Evolutionary conservation across 1,140 invertebrate species (phyloP).

Genomic region (Plectrocnemia conspersa): DNA sequence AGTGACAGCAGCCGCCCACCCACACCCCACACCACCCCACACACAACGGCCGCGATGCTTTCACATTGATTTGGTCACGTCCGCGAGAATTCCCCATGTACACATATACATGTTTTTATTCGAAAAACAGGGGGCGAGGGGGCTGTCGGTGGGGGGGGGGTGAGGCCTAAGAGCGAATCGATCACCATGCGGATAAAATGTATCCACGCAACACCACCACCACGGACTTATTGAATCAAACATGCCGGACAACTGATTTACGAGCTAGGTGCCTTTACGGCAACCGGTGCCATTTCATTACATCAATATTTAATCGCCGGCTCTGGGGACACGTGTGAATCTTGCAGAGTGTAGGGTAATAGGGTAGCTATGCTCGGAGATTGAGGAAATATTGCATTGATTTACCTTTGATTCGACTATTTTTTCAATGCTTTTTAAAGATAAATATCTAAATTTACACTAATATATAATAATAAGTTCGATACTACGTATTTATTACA

Average conservation of each 20-base stretch:
- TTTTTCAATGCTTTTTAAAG: too few relatives aligned
- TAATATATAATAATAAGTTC: too few relatives aligned
- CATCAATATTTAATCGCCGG: constrained; percentile 22
- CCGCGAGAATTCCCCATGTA: constrained; percentile 28
- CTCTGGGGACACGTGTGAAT: too few relatives aligned
- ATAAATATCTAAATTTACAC: too few relatives aligned
- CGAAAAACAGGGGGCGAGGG: constrained; percentile 12
- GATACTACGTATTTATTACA: too few relatives aligned
- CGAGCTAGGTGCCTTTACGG: constrained; percentile 20
- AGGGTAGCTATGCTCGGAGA: too few relatives aligned
- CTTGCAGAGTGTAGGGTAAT: too few relatives aligned
- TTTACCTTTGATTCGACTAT: too few relatives aligned
- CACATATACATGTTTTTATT: constrained; percentile 34
- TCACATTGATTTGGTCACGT: constrained; percentile 36
- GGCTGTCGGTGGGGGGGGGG: not conserved
- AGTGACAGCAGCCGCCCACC: constrained; percentile 2
- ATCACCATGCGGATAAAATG: constrained; percentile 32
- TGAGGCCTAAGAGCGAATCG: constrained; percentile 21
- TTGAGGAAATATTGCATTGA: too few relatives aligned
- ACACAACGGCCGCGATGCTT: constrained; percentile 24
- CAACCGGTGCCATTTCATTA: constrained; percentile 10
- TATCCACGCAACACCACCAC: constrained; percentile 17
- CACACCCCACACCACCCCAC: not conserved
- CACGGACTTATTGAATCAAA: constrained; percentile 23
- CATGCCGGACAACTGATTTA: constrained; percentile 23